Conservation (phyloP, 2,113 vertebrate species). For the Neogale vison region DNA sequence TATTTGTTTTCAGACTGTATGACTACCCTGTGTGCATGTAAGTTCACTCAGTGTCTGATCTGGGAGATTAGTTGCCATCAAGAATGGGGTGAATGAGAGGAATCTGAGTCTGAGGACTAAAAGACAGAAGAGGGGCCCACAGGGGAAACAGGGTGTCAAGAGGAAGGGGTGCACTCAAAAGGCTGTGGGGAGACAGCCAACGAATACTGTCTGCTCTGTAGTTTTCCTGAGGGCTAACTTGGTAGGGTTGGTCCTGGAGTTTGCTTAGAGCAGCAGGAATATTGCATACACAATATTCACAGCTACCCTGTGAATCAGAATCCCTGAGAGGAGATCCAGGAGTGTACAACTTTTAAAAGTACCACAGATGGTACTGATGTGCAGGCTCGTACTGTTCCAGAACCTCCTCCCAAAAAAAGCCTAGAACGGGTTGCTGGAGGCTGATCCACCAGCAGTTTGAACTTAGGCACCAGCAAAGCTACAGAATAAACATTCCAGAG, state of each 20-base stretch:
- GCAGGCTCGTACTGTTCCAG: fast-evolving
- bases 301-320: neutral
- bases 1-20: neutral
- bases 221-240: neutral
- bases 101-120: neutral
- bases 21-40: neutral
- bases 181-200: neutral
- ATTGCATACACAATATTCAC: neutral
- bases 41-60: slow-evolving; percentile 10
- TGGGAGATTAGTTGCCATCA: neutral
- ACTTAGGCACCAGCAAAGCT: neutral
- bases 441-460: neutral
- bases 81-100: neutral
- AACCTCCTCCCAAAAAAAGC: neutral
- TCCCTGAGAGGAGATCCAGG: neutral
- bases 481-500: neutral
- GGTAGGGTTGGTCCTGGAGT: too few relatives aligned
- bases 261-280: neutral
- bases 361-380: neutral
- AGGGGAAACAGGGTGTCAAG: neutral
- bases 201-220: neutral
- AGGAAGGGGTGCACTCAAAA: neutral
- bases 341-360: neutral
- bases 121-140: neutral
- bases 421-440: neutral